Base-by-base conservation (phyloP, 2,797 vertebrate species). In the Synanceia verrucosa region DNA sequence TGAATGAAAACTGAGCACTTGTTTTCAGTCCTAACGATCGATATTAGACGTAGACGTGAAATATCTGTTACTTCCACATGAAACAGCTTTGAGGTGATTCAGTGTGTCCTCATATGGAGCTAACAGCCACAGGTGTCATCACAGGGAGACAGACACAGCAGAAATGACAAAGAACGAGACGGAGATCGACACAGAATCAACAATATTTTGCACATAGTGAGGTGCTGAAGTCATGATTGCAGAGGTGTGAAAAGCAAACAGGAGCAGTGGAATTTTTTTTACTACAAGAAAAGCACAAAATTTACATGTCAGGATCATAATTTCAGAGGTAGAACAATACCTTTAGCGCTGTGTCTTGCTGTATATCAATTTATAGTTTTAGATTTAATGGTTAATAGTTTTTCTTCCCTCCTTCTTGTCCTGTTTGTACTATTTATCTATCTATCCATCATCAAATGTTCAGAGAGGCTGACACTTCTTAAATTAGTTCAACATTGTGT, bases 111-210 rank as follows among this genome's bases (percentile, higher is more conserved):
- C n/a, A n/a, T n/a, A n/a, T n/a, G n/a, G n/a, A n/a, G n/a, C n/a
- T n/a, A n/a, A n/a, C n/a, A n/a, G n/a, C n/a, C n/a, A 75, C 69
- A 8, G 13, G 13, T 48, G 34, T 59, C 46, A n/a, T 51, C 70
- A 43, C 37, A 37, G 26, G 48, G 68, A 2, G 29, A 48, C 5
- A 5, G 10, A 73, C 21, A 0, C 28, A 73, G 47, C 21, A 43
- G 43, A 58, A 29, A 39, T 23, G 39, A 70, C n/a, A 31, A 47
- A 29, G 63, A 19, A 1, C n/a, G n/a, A 66, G 14, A 33, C 21
- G 46, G n/a, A 29, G 2, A 47, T 41, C 9, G 57, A 36, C 8
- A 11, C 13, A 10, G 21, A 56, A 67, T 47, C 60, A 61, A 65
- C 79, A 73, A 7, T 44, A 37, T 65, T 62, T 31, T 31, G 18